These are phyloP conservation scores for Halcyon chelicuti DNA, from an alignment of 2,797 vertebrate genomes.

Conservation along the genomic window DNA sequence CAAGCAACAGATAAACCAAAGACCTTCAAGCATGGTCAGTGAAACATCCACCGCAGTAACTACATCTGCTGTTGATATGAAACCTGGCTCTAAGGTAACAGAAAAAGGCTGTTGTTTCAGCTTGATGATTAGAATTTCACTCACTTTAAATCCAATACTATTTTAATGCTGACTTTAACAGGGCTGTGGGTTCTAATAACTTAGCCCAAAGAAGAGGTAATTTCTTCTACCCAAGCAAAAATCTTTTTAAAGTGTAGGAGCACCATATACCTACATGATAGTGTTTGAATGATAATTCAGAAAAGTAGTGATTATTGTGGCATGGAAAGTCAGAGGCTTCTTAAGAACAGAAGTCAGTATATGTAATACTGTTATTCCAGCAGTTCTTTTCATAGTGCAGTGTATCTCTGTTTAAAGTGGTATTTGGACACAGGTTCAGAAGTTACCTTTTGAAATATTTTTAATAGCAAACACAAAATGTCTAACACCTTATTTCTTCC, in stretches of 20 bases:
- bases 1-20: constrained; percentile 88
- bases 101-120: not conserved
- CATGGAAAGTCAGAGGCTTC: not conserved
- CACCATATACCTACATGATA: too few relatives aligned
- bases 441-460: not conserved
- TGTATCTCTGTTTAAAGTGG: too few relatives aligned
- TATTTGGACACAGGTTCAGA: not conserved
- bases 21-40: constrained; percentile 94
- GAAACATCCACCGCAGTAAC: constrained; percentile 88
- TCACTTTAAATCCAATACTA: rapidly evolving
- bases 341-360: not conserved
- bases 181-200: not conserved
- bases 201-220: not conserved
- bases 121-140: not conserved
- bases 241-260: not conserved
- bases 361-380: not conserved
- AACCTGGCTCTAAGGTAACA: constrained; percentile 89
- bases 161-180: not conserved
- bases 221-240: not conserved
- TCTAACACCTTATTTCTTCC: not conserved
- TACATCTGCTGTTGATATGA: constrained; percentile 83
- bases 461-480: not conserved
- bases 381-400: not conserved
- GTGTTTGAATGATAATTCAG: not conserved
- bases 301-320: not conserved